phyloP scores from a whole-genome alignment of 23 tunicate species.

The Botrylloides violaceus region DNA sequence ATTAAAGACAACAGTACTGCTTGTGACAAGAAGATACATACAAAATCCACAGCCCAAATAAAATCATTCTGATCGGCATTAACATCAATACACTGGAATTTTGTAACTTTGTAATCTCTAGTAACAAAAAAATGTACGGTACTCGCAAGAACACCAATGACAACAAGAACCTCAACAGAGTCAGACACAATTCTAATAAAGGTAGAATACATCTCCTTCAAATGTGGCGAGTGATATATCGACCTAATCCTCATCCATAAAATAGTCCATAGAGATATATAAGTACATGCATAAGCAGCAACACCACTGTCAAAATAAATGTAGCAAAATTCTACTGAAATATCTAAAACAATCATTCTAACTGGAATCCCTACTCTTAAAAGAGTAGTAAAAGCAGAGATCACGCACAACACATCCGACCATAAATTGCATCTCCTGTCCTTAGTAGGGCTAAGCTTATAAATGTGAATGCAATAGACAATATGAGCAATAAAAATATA shows the following conservation, averaged over 20 bases:
- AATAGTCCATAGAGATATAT: constrained; percentile 14
- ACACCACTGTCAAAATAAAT: not conserved
- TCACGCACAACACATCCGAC: not conserved
- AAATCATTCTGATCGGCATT: not conserved
- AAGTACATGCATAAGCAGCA: not conserved
- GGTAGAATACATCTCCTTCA: not conserved
- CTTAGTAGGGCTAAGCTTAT: not conserved
- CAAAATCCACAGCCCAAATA: constrained; percentile 16
- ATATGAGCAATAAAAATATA: constrained; percentile 5
- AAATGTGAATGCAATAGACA: not conserved
- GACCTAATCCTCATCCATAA: constrained; percentile 1
- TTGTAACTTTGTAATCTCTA: not conserved
- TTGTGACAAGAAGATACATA: constrained; percentile 1
- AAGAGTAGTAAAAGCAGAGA: constrained; percentile 2
- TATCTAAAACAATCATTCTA: not conserved
- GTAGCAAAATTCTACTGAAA: not conserved
- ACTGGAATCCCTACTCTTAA: constrained; percentile 11
- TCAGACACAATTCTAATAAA: not conserved
- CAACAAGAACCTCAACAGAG: not conserved
- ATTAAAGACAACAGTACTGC: not conserved
- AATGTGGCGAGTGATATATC: not conserved
- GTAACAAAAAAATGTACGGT: constrained; percentile 6
- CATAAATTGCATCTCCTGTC: not conserved
- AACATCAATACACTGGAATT: not conserved
- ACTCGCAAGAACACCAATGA: not conserved